Conservation (phyloP, 1,140 invertebrate species). For the Phymorhynchus buccinoides region DNA sequence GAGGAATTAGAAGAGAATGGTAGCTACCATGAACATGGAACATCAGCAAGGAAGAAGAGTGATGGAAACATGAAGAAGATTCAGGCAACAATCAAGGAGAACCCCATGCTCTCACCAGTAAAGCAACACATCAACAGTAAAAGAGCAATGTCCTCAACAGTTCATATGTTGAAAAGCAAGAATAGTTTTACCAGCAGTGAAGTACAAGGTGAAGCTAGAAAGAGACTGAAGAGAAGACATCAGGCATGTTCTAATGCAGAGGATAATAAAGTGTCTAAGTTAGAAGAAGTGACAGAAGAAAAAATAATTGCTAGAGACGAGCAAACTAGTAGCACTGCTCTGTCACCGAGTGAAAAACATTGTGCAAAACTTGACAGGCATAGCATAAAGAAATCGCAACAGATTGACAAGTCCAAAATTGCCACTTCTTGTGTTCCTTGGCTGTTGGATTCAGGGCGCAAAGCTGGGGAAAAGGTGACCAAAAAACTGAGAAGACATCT, state of each 20-base stretch:
- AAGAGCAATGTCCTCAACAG: background rate
- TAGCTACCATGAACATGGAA: background rate
- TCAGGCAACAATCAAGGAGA: background rate
- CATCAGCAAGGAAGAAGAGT: background rate
- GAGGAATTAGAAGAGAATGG: background rate
- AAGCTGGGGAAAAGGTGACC: slow-evolving; percentile 32
- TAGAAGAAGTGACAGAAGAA: background rate
- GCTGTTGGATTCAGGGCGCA: slow-evolving; percentile 28
- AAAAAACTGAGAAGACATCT: slow-evolving; percentile 19
- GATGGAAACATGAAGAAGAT: background rate
- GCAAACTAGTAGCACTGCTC: background rate
- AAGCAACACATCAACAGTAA: background rate
- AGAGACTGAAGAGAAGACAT: background rate
- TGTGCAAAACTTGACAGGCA: background rate
- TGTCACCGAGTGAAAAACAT: background rate
- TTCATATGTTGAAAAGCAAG: background rate
- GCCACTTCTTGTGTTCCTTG: slow-evolving; percentile 34
- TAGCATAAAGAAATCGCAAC: background rate
- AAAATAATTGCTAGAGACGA: background rate
- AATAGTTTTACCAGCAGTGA: background rate
- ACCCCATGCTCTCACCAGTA: background rate
- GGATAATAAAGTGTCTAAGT: background rate
- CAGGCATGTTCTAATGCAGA: background rate
- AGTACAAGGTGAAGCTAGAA: background rate
- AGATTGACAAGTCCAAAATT: slow-evolving; percentile 32